phyloP scores from a whole-genome alignment of 2,797 vertebrate species.

The Gallirallus australis region DNA sequence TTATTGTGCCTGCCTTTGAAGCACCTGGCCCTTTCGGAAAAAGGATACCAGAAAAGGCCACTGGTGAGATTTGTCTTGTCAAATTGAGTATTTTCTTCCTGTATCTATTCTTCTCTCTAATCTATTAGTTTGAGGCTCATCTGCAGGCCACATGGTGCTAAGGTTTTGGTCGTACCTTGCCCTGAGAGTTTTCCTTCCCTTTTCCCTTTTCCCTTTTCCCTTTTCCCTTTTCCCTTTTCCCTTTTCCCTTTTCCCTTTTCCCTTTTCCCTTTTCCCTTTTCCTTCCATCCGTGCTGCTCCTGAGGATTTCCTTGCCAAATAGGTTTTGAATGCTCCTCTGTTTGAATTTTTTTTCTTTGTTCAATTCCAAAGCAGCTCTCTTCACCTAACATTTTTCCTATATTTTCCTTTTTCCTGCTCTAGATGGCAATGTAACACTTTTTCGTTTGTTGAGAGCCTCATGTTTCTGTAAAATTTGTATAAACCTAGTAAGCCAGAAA shows the following conservation, averaged over 20 bases:
- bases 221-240: too few relatives aligned
- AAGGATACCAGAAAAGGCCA: neutral
- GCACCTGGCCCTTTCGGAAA: neutral
- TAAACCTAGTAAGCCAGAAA: neutral
- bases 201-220: too few relatives aligned
- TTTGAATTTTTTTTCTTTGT: neutral
- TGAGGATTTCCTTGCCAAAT: neutral
- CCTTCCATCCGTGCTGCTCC: neutral
- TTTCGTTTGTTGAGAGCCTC: neutral
- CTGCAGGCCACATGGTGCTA: neutral
- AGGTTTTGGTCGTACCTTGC: neutral
- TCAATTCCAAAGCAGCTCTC: neutral
- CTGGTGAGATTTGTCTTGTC: neutral
- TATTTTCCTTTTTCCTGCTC: slow-evolving; percentile 47
- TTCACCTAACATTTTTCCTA: neutral
- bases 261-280: too few relatives aligned
- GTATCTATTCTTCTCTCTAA: neutral
- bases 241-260: too few relatives aligned
- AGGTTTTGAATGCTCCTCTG: neutral
- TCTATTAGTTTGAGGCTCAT: neutral
- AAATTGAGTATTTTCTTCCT: neutral
- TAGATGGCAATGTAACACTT: slow-evolving; percentile 67
- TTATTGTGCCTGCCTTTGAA: neutral
- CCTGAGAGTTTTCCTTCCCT: neutral
- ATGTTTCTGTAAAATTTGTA: slow-evolving; percentile 31